Percentiles rank a stretch among this genome's conserved stretches.
phyloP scores from a whole-genome alignment of 2,113 vertebrate genomes.

The Neogale vison region DNA sequence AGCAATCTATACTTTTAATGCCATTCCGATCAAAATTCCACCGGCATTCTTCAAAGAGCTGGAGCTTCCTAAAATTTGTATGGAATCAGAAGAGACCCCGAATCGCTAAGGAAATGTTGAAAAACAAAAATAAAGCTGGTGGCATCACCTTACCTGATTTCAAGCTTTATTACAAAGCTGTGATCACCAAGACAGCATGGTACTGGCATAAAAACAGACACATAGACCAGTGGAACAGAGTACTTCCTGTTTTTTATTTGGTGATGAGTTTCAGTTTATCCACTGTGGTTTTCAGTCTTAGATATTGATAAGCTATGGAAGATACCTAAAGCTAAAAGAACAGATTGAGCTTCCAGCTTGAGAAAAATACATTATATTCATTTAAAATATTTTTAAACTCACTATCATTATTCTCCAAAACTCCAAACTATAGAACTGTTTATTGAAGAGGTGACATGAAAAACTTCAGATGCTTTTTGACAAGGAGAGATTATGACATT shows the following conservation, averaged over 20 bases:
- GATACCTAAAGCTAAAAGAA: not conserved
- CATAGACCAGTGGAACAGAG: no score
- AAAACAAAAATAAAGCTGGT: no score
- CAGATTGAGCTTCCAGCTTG: not conserved
- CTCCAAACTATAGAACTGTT: not conserved
- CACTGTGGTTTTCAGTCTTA: not conserved
- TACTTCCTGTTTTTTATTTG: not conserved
- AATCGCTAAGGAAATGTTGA: no score
- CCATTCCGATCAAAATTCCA: no score
- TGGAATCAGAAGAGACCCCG: no score
- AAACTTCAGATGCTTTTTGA: not conserved
- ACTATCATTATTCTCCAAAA: not conserved
- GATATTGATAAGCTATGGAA: not conserved
- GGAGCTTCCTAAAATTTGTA: no score
- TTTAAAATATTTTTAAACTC: not conserved
- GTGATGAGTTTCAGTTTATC: not conserved
- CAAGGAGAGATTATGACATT: not conserved
- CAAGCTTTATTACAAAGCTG: no score
- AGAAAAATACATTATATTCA: not conserved
- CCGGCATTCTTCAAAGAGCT: no score
- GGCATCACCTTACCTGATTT: no score
- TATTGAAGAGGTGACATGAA: not conserved
- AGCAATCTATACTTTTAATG: no score
- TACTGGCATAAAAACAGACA: no score
- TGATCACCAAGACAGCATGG: no score